Evolutionary conservation across 2,888 invertebrate genomes (phyloP), one percentile per base, ranked within the genome.

Genomic region (Oligia strigilis): DNA sequence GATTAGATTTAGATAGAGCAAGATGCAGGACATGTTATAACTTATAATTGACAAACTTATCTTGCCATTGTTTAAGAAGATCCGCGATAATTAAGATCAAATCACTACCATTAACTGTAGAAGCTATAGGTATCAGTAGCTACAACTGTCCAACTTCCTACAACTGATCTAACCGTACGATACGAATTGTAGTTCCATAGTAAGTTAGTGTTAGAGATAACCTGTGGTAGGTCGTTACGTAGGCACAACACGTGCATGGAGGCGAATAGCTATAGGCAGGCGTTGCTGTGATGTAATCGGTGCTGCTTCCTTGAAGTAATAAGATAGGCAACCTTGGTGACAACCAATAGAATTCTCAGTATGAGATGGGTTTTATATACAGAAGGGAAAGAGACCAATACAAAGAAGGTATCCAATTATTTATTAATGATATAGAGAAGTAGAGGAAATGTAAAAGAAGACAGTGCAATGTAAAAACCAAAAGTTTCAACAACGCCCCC

Each of bases 151-250:
- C 78, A 84, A 82, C 66, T 83, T 74, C 40, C 49, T 46, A 23
- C 14, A 14, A 43, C 40, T n/a, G 65, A 62, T 71, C 40, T 19
- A 60, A 49, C n/a, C 49, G 36, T 49, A 60, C 36, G 55, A 83
- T 72, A 85, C 81, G 58, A 75, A 74, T 62, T 72, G 72, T 78
- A 75, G 83, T 70, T 78, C 43, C n/a, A 46, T 1, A 65, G 55
- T 64, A 64, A 77, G 43, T 85, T 77, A 55, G 40, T 65, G 40
- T 65, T 29, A 36, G 67, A 82, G 86, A 86, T 82, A 82, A 75
- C 73, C 74, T 60, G 69, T 19, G 55, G 23, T 36, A 11, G 71
- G 9, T n/a, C 29, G 19, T 84, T 69, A 49, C 1, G 62, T 29
- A 58, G 49, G 67, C 81, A 23, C 19, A 72, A 13, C 80, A 81